Evolutionary conservation across 1,140 invertebrate species (phyloP).

Genomic region (Chironomus tepperi): DNA sequence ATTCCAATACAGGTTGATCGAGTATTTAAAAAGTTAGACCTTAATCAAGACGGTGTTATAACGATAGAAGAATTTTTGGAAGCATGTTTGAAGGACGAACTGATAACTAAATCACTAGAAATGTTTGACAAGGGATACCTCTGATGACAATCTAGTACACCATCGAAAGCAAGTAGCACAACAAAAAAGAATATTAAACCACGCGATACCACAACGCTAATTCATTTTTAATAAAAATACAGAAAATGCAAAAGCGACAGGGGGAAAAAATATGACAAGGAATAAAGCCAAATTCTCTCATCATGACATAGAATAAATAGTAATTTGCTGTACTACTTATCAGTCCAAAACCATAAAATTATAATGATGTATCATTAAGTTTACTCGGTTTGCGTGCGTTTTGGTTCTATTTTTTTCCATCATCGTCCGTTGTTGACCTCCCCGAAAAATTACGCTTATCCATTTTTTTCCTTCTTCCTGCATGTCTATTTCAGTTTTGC

Average conservation of each 20-base stretch:
- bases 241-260: not conserved
- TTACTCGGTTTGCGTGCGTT: not conserved
- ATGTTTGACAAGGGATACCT: constrained; percentile 61
- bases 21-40: constrained; percentile 82
- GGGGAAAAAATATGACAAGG: not conserved
- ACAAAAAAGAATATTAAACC: not conserved
- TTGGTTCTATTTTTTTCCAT: not conserved
- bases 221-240: constrained; percentile 17
- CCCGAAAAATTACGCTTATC: not conserved
- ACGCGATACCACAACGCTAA: constrained; percentile 17
- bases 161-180: not conserved
- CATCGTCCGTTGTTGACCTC: not conserved
- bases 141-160: constrained; percentile 10
- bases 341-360: not conserved
- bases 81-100: constrained; percentile 83
- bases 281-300: not conserved
- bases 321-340: not conserved
- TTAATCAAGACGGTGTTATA: constrained; percentile 90
- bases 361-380: constrained; percentile 14
- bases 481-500: not conserved
- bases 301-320: not conserved
- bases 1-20: constrained; percentile 55
- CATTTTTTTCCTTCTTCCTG: not conserved
- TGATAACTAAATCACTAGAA: constrained; percentile 70
- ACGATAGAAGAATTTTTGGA: constrained; percentile 95